Percentiles rank a stretch among this genome's conserved stretches.
Evolutionary conservation across 1,140 invertebrate genomes (phyloP).

Genomic region (Stratiolaelaps scimitus): DNA sequence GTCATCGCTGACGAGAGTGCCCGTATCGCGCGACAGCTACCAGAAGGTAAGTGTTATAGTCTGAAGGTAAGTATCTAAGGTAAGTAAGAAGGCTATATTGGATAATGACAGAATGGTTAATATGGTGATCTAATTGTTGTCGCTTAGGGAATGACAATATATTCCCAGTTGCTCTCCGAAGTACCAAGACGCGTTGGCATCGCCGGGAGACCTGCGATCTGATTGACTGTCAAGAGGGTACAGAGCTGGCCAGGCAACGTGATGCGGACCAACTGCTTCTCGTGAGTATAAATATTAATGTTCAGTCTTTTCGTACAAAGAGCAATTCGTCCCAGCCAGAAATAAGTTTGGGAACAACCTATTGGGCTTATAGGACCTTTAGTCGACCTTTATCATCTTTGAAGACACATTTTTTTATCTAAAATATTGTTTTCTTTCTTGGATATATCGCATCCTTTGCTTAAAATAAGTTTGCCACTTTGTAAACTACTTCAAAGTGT

Average conservation of each 20-base stretch:
- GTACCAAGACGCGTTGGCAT: not conserved
- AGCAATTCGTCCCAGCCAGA: no score
- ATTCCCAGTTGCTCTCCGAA: not conserved
- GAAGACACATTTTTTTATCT: no score
- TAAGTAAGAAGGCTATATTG: no score
- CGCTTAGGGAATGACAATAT: not conserved
- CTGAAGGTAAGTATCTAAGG: no score
- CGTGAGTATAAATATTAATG: not conserved
- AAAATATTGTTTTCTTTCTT: no score
- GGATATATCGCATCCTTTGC: no score
- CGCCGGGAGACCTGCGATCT: not conserved
- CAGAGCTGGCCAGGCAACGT: not conserved
- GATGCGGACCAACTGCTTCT: not conserved
- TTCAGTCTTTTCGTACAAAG: no score
- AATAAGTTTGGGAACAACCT: no score
- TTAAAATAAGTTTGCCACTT: no score
- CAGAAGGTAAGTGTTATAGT: slow-evolving; percentile 4
- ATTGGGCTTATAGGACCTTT: no score
- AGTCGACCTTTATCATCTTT: no score
- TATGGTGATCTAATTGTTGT: not conserved
- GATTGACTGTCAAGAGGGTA: not conserved
- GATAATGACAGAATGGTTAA: not conserved
- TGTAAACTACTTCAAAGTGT: no score
- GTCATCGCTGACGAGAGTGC: not conserved
- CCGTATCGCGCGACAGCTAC: not conserved